Conservation (phyloP, 2,797 vertebrate genomes). For the Cichlasoma orientale region DNA sequence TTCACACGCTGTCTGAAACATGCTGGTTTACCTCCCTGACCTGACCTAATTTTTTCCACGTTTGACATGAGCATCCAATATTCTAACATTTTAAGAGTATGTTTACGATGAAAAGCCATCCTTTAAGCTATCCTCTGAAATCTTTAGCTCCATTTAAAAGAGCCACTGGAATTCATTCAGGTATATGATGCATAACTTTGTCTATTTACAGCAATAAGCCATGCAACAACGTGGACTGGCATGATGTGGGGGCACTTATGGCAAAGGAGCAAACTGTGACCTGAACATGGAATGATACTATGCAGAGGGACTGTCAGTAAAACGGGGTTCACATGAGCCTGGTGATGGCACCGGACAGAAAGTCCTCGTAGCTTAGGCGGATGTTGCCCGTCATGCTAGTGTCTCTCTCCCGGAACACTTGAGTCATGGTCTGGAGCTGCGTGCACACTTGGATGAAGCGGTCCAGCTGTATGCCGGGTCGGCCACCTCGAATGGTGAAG, state of each 20-base stretch:
- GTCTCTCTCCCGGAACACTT: constrained; percentile 92
- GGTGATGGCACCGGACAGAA: constrained; percentile 85
- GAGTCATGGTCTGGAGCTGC: constrained; percentile 91
- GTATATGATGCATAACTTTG: not conserved
- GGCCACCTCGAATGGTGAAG: constrained; percentile 49
- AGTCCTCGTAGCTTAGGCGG: constrained; percentile 93
- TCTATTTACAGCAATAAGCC: constrained; percentile 30
- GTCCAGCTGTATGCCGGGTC: constrained; percentile 88
- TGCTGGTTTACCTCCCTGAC: not conserved
- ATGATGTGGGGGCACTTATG: constrained; percentile 29
- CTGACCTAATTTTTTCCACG: not conserved
- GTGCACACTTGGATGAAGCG: constrained; percentile 95
- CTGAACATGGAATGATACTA: constrained; percentile 39
- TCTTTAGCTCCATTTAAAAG: not conserved
- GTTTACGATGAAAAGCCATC: not conserved
- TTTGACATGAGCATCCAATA: not conserved
- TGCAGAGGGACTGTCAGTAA: constrained; percentile 2
- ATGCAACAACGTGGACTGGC: constrained; percentile 12
- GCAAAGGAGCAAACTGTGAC: constrained; percentile 7
- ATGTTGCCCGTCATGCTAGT: constrained; percentile 82
- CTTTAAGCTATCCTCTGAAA: not conserved
- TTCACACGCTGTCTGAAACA: not conserved
- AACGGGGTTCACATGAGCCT: constrained; percentile 85
- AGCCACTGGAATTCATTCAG: not conserved
- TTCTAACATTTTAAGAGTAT: not conserved